Conservation (phyloP, 2,888 invertebrate species). For the Nineta flava region DNA sequence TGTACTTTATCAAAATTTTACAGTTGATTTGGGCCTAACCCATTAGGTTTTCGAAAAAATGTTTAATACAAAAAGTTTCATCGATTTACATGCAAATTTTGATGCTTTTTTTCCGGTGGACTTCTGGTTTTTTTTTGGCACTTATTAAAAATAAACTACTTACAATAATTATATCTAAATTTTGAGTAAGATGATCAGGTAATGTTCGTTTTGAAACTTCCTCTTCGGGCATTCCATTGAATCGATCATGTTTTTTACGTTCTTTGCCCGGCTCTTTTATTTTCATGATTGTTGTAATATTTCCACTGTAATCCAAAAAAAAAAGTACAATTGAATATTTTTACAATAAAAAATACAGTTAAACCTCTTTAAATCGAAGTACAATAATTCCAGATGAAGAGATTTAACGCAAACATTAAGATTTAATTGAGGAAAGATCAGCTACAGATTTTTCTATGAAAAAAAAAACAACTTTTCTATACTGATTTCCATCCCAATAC, state of each 20-base stretch:
- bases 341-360: conserved; percentile 6
- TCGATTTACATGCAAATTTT: too few relatives aligned
- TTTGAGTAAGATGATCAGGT: conserved; percentile 84
- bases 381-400: conserved; percentile 8
- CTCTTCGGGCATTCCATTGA: conserved; percentile 93
- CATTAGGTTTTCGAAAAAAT: too few relatives aligned
- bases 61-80: too few relatives aligned
- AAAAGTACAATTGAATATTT: conserved; percentile 8
- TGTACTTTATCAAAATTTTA: too few relatives aligned
- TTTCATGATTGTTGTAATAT: conserved; percentile 32
- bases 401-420: too few relatives aligned
- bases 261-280: conserved; percentile 49
- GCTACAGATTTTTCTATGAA: too few relatives aligned
- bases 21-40: too few relatives aligned
- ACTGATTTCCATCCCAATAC: too few relatives aligned
- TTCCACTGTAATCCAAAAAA: conserved; percentile 27
- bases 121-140: too few relatives aligned
- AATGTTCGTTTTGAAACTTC: conserved; percentile 86
- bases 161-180: conserved; percentile 97
- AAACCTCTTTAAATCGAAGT: conserved; percentile 7
- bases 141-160: conserved; percentile 40
- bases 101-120: too few relatives aligned
- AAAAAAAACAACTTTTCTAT: too few relatives aligned
- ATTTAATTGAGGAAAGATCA: too few relatives aligned
- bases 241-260: conserved; percentile 85